Evolutionary conservation across 2,888 invertebrate genomes (phyloP).

Genomic region (Agonopterix arenella): DNA sequence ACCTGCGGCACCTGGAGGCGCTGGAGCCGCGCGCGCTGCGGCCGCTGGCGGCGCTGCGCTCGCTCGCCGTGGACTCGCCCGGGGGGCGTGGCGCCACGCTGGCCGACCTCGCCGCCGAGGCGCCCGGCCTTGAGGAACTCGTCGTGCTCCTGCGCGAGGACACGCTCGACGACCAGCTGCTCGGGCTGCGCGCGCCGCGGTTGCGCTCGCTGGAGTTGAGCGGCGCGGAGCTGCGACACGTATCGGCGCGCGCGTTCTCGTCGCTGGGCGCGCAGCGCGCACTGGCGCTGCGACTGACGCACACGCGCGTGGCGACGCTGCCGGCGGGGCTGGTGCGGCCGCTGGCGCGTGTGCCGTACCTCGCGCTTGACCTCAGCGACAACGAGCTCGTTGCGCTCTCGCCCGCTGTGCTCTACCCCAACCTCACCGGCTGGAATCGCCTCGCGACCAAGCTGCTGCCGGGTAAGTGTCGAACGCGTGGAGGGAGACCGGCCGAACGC

Average conservation of each 20-base stretch:
- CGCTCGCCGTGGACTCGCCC: constrained; percentile 58
- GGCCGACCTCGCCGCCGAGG: neutral
- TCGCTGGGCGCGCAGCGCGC: neutral
- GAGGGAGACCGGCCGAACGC: neutral
- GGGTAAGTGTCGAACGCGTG: constrained; percentile 64
- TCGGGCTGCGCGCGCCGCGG: constrained; percentile 21
- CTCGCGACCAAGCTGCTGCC: constrained; percentile 67
- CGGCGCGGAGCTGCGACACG: constrained; percentile 24
- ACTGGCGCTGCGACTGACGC: neutral
- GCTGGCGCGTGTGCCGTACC: constrained; percentile 25
- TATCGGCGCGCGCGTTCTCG: constrained; percentile 27
- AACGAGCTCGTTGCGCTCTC: constrained; percentile 78
- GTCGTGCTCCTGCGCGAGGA: constrained; percentile 11
- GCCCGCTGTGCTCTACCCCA: constrained; percentile 87
- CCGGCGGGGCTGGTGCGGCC: neutral
- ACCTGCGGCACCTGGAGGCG: constrained; percentile 79
- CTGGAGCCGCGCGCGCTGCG: constrained; percentile 84
- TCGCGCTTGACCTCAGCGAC: neutral
- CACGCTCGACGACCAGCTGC: constrained; percentile 10
- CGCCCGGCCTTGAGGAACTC: neutral
- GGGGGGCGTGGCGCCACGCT: constrained; percentile 1
- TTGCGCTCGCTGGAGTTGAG: constrained; percentile 52
- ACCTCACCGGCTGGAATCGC: constrained; percentile 71
- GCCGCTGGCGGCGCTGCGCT: constrained; percentile 51
- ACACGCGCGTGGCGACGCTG: constrained; percentile 53